Conservation (phyloP, 1,140 invertebrate genomes). For the Trinorchestia longiramus region DNA sequence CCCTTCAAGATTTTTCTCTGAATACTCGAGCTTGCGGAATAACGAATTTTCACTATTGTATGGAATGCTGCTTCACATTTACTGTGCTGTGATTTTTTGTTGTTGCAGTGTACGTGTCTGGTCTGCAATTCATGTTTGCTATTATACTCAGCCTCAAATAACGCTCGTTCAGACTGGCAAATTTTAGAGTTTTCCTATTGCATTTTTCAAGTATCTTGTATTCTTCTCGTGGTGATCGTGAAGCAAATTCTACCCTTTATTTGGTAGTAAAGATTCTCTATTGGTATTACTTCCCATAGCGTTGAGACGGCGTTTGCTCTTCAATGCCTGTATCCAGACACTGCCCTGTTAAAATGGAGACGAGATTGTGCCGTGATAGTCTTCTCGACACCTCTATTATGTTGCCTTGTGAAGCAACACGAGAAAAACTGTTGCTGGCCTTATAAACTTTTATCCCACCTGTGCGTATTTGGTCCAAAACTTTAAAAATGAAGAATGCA, state of each 20-base stretch:
- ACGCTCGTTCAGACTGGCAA: background rate
- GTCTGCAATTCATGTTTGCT: background rate
- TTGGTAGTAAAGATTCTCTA: constrained; percentile 4
- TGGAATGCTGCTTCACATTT: background rate
- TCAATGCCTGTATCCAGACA: constrained; percentile 7
- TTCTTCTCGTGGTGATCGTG: background rate
- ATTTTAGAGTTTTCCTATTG: background rate
- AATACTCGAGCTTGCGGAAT: background rate
- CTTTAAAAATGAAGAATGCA: background rate
- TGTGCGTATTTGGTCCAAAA: background rate
- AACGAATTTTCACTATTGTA: background rate
- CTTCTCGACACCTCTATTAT: constrained; percentile 24
- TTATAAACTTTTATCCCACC: background rate
- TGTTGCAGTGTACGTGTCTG: background rate
- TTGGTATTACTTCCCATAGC: background rate
- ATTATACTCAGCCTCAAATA: background rate
- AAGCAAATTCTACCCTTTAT: constrained; percentile 12
- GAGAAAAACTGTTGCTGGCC: background rate
- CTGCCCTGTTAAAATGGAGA: background rate
- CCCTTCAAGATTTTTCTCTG: background rate
- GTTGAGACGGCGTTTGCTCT: background rate
- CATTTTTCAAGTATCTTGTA: background rate
- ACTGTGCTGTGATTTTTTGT: background rate
- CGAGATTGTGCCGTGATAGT: constrained; percentile 10
- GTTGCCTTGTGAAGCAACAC: background rate